Evolutionary conservation across 2,113 vertebrate species (phyloP).

Genomic region (Polypterus bichir): DNA sequence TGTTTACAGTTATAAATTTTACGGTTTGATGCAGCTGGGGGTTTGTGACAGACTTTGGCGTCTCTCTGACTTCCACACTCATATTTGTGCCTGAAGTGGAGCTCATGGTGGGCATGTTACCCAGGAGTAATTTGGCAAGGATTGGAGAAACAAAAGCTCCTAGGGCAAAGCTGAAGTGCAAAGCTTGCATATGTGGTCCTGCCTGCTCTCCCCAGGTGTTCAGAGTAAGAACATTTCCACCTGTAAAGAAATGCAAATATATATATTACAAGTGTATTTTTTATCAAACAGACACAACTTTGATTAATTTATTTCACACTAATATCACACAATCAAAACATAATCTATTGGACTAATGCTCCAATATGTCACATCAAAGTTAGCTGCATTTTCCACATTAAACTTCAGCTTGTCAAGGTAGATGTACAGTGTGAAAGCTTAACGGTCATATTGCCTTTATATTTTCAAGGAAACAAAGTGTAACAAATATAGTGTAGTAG

Average conservation of each 20-base stretch:
- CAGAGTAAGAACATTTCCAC: slow-evolving; percentile 76
- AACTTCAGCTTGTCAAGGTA: too few relatives aligned
- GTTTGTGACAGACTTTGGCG: neutral
- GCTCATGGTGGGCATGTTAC: slow-evolving; percentile 18
- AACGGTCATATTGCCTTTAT: too few relatives aligned
- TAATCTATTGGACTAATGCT: too few relatives aligned
- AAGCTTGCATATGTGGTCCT: slow-evolving; percentile 80
- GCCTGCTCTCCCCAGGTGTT: slow-evolving; percentile 62
- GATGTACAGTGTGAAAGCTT: too few relatives aligned
- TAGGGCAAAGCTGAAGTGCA: slow-evolving; percentile 83
- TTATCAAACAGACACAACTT: too few relatives aligned
- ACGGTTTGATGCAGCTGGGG: neutral
- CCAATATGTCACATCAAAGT: too few relatives aligned
- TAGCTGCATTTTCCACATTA: too few relatives aligned
- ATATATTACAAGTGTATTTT: neutral
- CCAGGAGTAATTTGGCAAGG: slow-evolving; percentile 69
- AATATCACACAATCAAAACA: too few relatives aligned
- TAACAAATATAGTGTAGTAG: too few relatives aligned
- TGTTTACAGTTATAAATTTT: neutral
- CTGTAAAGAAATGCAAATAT: slow-evolving; percentile 34
- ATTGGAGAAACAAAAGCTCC: slow-evolving; percentile 77
- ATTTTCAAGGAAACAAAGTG: too few relatives aligned
- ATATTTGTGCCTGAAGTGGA: slow-evolving; percentile 3
- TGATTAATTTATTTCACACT: too few relatives aligned
- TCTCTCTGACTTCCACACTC: neutral